Base-by-base conservation (phyloP, 1,140 invertebrate species). In the Musca vetustissima region DNA sequence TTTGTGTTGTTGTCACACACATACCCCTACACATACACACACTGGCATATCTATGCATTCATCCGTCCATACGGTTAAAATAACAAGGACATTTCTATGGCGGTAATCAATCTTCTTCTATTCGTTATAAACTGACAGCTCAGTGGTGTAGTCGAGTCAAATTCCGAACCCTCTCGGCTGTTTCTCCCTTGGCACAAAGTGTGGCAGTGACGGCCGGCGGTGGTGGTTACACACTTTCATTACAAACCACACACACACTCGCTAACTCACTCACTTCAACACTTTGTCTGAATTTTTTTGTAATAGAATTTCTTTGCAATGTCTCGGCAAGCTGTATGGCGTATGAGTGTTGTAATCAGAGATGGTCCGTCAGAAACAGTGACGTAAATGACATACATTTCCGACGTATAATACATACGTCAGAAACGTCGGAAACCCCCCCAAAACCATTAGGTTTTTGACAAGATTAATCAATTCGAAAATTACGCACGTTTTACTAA, bases 61-160 rank as follows among this genome's bases (percentile, higher is more conserved):
- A 47, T 61, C 66, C 64, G 55, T 49, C 69, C 69, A 73, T 72
- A 59, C 72, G 69, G 17, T 32, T 55, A 32, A 55, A 66, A 65
- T 52, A 61, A 68, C 66, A 70, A 71, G 64, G 52, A 57, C 66
- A 67, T 65, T 81, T 81, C 74, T 78, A 81, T 81, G 79, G 79
- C 79, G 76, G 79, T 81, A 81, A 81, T 81, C 79, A 81, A 81
- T 81, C 79, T 81, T 81, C 77, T 76, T 81, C 77, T 74, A 78
- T 76, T 76, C 78, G 73, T 71, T 74, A 72, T 72, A 69, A 76
- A 76, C 69, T 81, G 79, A 81, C 79, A 81, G 79, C 79, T 79
- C 68, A 75, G 78, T 76, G 75, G 77, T 79, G 79, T 79, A 50
- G 64, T 61, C 77, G 79, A 80, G 79, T 79, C 75, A 80, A 80